Conservation (phyloP, 2,113 vertebrate species). For the Chaenogobius annularis region DNA sequence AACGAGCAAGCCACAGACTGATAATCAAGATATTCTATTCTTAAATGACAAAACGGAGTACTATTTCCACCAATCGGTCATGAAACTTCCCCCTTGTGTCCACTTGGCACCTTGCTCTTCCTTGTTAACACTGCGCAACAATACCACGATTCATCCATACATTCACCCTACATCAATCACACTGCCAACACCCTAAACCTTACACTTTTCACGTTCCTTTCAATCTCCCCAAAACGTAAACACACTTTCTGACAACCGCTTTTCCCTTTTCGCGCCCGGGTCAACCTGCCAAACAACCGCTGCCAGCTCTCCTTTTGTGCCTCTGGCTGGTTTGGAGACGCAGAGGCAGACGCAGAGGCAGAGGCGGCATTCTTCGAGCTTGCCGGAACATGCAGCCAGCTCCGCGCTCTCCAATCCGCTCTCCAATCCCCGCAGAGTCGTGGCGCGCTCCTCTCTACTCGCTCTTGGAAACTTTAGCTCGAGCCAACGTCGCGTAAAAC, state of each 20-base stretch:
- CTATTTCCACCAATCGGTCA: not conserved
- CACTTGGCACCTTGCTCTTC: not conserved
- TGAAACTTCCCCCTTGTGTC: not conserved
- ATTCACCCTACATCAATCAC: not conserved
- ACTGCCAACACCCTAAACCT: not conserved
- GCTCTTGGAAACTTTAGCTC: constrained; percentile 57
- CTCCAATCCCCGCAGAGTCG: constrained; percentile 9
- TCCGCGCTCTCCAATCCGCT: constrained; percentile 9
- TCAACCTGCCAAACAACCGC: not conserved
- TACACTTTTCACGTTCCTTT: not conserved
- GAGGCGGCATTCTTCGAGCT: constrained; percentile 47
- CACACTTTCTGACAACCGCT: not conserved
- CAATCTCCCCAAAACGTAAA: not conserved
- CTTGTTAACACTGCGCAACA: not conserved
- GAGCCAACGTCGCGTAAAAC: constrained; percentile 53
- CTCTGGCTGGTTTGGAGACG: not conserved
- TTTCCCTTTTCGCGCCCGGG: not conserved
- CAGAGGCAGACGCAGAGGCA: not conserved
- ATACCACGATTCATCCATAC: not conserved
- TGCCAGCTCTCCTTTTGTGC: not conserved
- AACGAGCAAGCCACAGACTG: too few relatives aligned
- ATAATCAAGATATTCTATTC: too few relatives aligned
- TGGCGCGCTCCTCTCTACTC: constrained; percentile 39
- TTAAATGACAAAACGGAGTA: too few relatives aligned
- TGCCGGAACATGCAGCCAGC: constrained; percentile 57